Evolutionary conservation across 2,113 vertebrate genomes (phyloP), one percentile per base, ranked within the genome.

Genomic region (Nipponia nippon): DNA sequence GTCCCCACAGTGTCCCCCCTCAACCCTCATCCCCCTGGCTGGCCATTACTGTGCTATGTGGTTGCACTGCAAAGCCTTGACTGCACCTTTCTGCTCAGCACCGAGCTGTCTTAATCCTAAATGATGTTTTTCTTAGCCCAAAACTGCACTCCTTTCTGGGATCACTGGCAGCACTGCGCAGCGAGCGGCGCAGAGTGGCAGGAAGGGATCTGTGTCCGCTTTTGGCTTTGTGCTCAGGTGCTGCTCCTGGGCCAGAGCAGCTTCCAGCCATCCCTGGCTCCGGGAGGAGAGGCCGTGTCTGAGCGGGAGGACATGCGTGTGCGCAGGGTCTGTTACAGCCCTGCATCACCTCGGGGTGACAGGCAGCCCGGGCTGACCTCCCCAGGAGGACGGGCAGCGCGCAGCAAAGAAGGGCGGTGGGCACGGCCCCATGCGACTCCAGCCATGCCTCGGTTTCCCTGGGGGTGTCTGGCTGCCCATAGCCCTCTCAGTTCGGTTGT

Each of bases 271-370:
- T 23, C 6, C 56, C 26, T 1, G 18, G 27, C n/a, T 67, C 63
- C 6, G 11, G 56, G 3, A 53, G 40, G 23, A 75, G n/a, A 67
- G 3, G 13, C 59, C 3, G 0, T 30, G 47, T 75, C 27, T 1
- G 1, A 69, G 25, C 1, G 0, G 83, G 44, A 32, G n/a, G 34
- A 59, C 0, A 1, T 0, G 2, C 9, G 13, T 42, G 4, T 11
- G 16, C 20, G 4, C 4, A 15, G 81, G 17, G 36, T 38, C 23
- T n/a, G 4, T 42, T 61, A 82, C 66, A 90, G 58, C 26, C 15
- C 12, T 0, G 0, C 2, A 2, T 61, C 9, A 26, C 34, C 19
- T 20, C 1, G 3, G 36, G 36, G 44, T 47, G 53, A 61, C 52
- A 19, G 4, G 7, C 34, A 72, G 69, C 52, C 46, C 4, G 6